phyloP scores from a whole-genome alignment of 1,140 invertebrate genomes.

The Heliconius himera region DNA sequence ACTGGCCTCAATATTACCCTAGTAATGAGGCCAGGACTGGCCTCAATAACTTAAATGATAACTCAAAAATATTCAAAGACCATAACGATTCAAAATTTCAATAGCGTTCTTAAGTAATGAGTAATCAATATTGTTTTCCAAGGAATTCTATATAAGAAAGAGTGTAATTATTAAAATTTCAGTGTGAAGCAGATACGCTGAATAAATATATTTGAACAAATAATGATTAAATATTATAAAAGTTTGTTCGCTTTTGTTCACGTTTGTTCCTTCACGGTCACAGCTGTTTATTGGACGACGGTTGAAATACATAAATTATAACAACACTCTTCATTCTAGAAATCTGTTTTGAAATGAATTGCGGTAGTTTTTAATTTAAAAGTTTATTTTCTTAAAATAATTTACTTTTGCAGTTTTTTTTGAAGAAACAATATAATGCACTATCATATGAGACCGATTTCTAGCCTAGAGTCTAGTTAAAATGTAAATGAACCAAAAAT shows the following conservation, averaged over 20 bases:
- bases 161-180: constrained; percentile 5
- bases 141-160: not conserved
- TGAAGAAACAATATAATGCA: not conserved
- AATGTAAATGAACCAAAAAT: not conserved
- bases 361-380: not conserved
- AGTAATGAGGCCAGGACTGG: too few species aligned
- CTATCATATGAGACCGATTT: not conserved
- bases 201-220: constrained; percentile 7
- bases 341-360: not conserved
- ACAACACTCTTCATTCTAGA: not conserved
- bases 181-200: not conserved
- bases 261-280: not conserved
- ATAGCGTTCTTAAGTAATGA: constrained; percentile 2
- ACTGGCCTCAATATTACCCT: too few species aligned
- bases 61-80: not conserved
- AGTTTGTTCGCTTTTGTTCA: constrained; percentile 5
- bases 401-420: not conserved
- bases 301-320: not conserved
- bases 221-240: not conserved
- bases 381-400: not conserved
- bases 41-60: not conserved
- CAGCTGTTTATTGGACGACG: not conserved
- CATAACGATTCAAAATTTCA: not conserved
- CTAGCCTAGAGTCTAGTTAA: not conserved
- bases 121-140: not conserved